These are phyloP conservation scores for Acrobasis suavella DNA, from an alignment of 2,888 invertebrate genomes.

Conservation along the genomic window DNA sequence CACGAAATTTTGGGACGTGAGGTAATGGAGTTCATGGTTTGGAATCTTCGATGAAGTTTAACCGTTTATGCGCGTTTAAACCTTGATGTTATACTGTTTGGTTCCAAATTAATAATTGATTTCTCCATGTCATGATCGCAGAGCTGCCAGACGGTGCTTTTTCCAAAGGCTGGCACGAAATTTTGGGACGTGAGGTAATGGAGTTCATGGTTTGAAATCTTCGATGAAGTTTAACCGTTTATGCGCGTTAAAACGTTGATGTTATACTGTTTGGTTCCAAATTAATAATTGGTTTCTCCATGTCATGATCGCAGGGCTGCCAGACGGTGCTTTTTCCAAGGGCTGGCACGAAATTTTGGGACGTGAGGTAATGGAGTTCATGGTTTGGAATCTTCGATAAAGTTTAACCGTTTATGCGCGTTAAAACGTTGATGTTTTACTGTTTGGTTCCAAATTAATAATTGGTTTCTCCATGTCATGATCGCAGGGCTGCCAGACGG, in stretches of 20 bases:
- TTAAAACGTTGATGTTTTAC: too few relatives aligned
- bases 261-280: too few relatives aligned
- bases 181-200: background rate
- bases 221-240: background rate
- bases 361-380: background rate
- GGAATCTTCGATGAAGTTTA: background rate
- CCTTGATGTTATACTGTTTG: too few relatives aligned
- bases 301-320: slow-evolving; percentile 36
- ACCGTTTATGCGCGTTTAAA: too few relatives aligned
- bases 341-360: slow-evolving; percentile 4
- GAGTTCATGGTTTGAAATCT: background rate
- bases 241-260: too few relatives aligned
- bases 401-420: background rate
- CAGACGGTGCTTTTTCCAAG: slow-evolving; percentile 22
- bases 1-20: slow-evolving; percentile 1
- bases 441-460: too few relatives aligned
- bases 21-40: background rate
- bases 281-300: too few relatives aligned
- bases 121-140: too few relatives aligned
- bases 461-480: too few relatives aligned
- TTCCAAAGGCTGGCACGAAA: slow-evolving; percentile 7
- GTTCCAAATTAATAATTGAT: too few relatives aligned
- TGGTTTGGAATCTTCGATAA: background rate
- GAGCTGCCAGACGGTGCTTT: slow-evolving; percentile 32
- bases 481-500: slow-evolving; percentile 34